Percentiles rank a stretch among this genome's conserved stretches.
phyloP scores from a whole-genome alignment of 2,797 vertebrate genomes.

The Propithecus deckenii region DNA sequence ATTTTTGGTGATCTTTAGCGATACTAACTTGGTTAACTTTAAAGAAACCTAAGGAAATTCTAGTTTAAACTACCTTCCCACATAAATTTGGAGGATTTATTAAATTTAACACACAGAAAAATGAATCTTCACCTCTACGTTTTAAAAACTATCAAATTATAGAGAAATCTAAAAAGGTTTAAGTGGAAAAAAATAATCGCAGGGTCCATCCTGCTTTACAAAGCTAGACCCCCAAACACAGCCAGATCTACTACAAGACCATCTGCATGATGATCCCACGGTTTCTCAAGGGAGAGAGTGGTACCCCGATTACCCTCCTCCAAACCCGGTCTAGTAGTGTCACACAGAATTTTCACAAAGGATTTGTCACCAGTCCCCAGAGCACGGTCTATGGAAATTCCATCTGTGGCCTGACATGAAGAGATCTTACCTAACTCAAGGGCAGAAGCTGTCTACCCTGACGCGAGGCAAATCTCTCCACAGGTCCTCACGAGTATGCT shows the following conservation, averaged over 20 bases:
- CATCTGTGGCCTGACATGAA: slow-evolving; percentile 40
- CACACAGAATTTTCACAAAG: slow-evolving; percentile 37
- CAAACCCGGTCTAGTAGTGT: not conserved
- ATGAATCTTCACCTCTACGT: not conserved
- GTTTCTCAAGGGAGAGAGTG: not conserved
- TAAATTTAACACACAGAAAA: not conserved
- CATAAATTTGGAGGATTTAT: not conserved
- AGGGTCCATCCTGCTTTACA: not conserved
- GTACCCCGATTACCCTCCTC: not conserved
- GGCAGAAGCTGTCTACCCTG: not conserved
- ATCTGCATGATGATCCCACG: not conserved
- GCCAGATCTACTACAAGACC: not conserved
- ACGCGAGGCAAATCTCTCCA: slow-evolving; percentile 10
- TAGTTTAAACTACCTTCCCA: slow-evolving; percentile 7
- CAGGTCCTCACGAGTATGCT: not conserved
- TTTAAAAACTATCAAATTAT: slow-evolving; percentile 32
- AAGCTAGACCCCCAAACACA: slow-evolving; percentile 16
- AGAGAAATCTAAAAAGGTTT: slow-evolving; percentile 4
- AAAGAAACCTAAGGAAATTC: slow-evolving; percentile 40
- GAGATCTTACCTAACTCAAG: slow-evolving; percentile 34
- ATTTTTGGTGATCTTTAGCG: slow-evolving; percentile 17
- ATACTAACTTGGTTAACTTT: slow-evolving; percentile 14
- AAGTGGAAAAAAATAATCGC: not conserved
- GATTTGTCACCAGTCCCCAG: slow-evolving; percentile 25
- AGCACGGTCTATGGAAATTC: slow-evolving; percentile 50